Conservation (phyloP, 2,113 vertebrate species). For the Takifugu bimaculatus region DNA sequence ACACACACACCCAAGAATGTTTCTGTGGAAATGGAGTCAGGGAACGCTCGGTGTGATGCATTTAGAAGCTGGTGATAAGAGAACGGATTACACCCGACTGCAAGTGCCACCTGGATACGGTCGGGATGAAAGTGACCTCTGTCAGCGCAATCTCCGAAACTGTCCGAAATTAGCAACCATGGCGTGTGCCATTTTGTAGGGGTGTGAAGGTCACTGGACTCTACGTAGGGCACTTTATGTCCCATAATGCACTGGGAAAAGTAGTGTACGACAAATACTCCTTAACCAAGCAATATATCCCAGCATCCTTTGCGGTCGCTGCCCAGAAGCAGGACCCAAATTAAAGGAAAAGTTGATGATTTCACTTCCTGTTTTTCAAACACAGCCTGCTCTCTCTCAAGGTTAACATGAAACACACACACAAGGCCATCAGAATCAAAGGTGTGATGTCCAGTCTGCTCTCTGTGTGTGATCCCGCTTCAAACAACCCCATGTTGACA, state of each 20-base stretch:
- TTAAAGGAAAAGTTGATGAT: too few relatives aligned
- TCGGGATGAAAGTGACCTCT: constrained; percentile 42
- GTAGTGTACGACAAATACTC: too few relatives aligned
- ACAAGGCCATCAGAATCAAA: constrained; percentile 52
- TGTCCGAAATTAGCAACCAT: too few relatives aligned
- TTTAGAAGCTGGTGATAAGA: constrained; percentile 40
- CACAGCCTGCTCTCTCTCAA: constrained; percentile 36
- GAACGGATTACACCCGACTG: constrained; percentile 48
- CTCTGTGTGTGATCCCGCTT: constrained; percentile 56
- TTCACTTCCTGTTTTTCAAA: neutral
- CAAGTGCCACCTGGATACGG: constrained; percentile 43
- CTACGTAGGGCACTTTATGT: too few relatives aligned
- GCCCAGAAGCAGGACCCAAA: too few relatives aligned
- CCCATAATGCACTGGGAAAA: too few relatives aligned
- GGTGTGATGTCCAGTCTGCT: constrained; percentile 46
- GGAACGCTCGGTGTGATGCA: constrained; percentile 22
- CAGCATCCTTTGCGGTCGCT: too few relatives aligned
- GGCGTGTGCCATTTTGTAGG: too few relatives aligned
- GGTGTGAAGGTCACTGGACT: too few relatives aligned
- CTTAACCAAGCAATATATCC: too few relatives aligned
- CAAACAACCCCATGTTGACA: constrained; percentile 53
- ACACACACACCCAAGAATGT: constrained; percentile 20
- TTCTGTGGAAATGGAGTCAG: constrained; percentile 33
- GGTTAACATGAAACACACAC: constrained; percentile 22
- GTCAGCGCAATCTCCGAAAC: constrained; percentile 8